Evolutionary conservation across 2,797 vertebrate species (phyloP).

Genomic region (Naso thynnoides): DNA sequence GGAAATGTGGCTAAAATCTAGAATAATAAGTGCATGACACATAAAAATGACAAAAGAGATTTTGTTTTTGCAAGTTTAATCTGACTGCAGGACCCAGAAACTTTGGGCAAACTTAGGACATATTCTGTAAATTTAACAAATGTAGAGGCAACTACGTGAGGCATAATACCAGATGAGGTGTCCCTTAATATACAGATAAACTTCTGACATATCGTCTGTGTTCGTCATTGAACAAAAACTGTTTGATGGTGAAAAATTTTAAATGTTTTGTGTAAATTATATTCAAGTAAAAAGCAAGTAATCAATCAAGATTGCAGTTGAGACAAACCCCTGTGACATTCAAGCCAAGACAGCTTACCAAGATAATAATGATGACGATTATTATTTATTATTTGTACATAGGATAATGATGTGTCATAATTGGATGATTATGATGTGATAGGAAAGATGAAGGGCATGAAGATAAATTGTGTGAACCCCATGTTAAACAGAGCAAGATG

Average conservation of each 20-base stretch:
- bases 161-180: too few relatives aligned
- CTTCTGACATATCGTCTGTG: not conserved
- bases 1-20: slow-evolving; percentile 35
- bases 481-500: not conserved
- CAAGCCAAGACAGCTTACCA: not conserved
- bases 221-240: not conserved
- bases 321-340: not conserved
- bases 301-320: too few relatives aligned
- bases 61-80: not conserved
- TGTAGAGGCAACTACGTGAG: not conserved
- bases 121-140: not conserved
- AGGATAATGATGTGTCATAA: not conserved
- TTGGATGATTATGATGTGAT: not conserved
- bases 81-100: not conserved
- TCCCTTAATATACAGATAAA: too few relatives aligned
- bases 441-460: not conserved
- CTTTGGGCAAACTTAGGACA: not conserved
- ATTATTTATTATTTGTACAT: not conserved
- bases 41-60: not conserved
- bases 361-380: not conserved
- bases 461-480: not conserved
- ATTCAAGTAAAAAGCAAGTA: not conserved
- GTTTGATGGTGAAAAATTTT: not conserved
- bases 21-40: slow-evolving; percentile 20
- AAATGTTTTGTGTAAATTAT: not conserved